Evolutionary conservation across 2,888 invertebrate genomes (phyloP), one percentile per base, ranked within the genome.

Genomic region (Melanargia galathea): DNA sequence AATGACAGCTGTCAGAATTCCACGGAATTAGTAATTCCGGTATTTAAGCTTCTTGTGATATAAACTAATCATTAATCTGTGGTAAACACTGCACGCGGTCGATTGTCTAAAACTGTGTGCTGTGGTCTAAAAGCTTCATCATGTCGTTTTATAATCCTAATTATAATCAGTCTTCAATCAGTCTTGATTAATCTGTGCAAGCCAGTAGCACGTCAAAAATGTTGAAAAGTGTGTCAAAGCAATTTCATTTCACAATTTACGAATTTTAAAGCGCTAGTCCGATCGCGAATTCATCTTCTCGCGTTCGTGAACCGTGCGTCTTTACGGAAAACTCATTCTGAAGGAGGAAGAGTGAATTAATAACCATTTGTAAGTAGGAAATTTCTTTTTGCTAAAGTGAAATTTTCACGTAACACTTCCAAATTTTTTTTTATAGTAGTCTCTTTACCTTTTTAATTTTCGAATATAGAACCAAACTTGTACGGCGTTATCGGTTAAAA

Each of bases 201-300:
- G 72, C 62, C 60, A 60, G 54, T 69, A 45, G 56, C 63, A 59
- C 62, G 61, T 63, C 61, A 74, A 84, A 86, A 81, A 89, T 87
- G 87, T 82, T 76, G 77, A 78, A 77, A 75, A 80, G 79, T 82
- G 81, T 82, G 82, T 81, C 75, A 77, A 73, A 76, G 73, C 77
- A 72, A 74, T 74, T 73, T 76, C 56, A 75, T 77, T 81, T 79
- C 73, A 75, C 74, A 78, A 75, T 75, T 77, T 70, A 71, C 74
- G 69, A 71, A 70, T 71, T 69, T 72, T 74, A 71, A 72, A 71
- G 71, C 66, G 68, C 70, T 73, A 72, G 70, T 72, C 70, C 66
- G 72, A 67, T 70, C 67, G 69, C 65, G 75, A 70, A 73, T 74
- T 70, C 65, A 67, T 65, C 63, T 61, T 62, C 64, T 72, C 64